These are phyloP conservation scores for Phortica magna DNA, from an alignment of 2,888 invertebrate genomes.

Conservation along the genomic window DNA sequence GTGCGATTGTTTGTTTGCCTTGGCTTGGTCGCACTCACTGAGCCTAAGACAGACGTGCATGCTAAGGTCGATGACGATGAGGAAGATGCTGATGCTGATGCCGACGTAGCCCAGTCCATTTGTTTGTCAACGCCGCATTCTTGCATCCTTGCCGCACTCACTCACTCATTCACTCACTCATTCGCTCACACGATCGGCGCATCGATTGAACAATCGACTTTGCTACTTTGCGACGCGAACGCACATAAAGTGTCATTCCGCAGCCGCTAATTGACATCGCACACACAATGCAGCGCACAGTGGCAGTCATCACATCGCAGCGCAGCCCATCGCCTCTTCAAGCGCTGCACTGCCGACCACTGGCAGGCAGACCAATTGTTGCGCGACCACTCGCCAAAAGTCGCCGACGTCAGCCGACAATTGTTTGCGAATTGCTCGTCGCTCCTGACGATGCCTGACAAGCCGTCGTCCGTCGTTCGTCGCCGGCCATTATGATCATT, in stretches of 20 bases:
- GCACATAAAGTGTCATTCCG: slow-evolving; percentile 78
- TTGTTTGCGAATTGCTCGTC: slow-evolving; percentile 35
- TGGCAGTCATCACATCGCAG: slow-evolving; percentile 41
- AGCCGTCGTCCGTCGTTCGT: neutral
- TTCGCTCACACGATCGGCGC: too few species aligned
- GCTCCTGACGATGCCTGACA: slow-evolving; percentile 48
- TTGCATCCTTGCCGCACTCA: slow-evolving; percentile 16
- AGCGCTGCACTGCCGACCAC: neutral
- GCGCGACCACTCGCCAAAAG: slow-evolving; percentile 13
- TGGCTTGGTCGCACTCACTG: slow-evolving; percentile 41
- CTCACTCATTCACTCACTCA: too few species aligned
- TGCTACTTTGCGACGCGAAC: slow-evolving; percentile 56
- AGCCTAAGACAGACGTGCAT: neutral
- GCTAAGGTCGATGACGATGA: too few species aligned
- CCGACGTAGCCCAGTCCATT: slow-evolving; percentile 28
- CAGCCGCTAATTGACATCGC: slow-evolving; percentile 78
- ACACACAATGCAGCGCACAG: slow-evolving; percentile 56
- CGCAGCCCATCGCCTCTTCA: slow-evolving; percentile 20
- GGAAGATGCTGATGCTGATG: too few species aligned
- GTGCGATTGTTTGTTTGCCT: slow-evolving; percentile 64
- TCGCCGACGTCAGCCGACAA: slow-evolving; percentile 17
- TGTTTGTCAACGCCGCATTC: slow-evolving; percentile 38
- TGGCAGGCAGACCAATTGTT: slow-evolving; percentile 25
- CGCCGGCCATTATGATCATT: neutral
- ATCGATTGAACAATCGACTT: too few species aligned